Evolutionary conservation across 2,888 invertebrate species (phyloP).

Genomic region (Andrena praecox): DNA sequence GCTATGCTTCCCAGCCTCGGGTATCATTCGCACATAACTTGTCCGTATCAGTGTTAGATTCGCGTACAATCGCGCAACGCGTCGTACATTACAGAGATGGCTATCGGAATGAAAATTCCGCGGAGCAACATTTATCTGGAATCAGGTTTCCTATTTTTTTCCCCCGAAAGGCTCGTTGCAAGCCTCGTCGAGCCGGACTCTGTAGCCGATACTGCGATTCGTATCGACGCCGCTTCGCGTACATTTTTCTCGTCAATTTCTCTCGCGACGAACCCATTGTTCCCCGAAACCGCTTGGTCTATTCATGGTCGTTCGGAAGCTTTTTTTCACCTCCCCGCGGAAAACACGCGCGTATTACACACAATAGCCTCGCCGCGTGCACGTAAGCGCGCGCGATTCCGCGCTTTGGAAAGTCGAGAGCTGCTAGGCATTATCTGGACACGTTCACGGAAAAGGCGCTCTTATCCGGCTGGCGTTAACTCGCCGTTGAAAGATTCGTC

Average conservation of each 20-base stretch:
- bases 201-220: conserved; percentile 48
- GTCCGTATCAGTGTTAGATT: conserved; percentile 13
- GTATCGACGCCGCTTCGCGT: conserved; percentile 49
- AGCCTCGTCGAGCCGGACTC: conserved; percentile 12
- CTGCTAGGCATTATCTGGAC: conserved; percentile 56
- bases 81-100: conserved; percentile 25
- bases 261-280: conserved; percentile 47
- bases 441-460: conserved; percentile 57
- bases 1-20: background rate
- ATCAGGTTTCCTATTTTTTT: conserved; percentile 42
- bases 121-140: conserved; percentile 25
- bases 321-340: background rate
- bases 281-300: conserved; percentile 29
- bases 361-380: conserved; percentile 25
- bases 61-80: conserved; percentile 29
- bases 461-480: conserved; percentile 52
- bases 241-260: conserved; percentile 49
- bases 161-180: conserved; percentile 25
- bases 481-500: conserved; percentile 60
- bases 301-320: conserved; percentile 39
- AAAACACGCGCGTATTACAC: background rate
- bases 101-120: conserved; percentile 34
- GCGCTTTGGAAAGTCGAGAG: conserved; percentile 40
- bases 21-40: conserved; percentile 39
- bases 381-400: conserved; percentile 46